phyloP scores from a whole-genome alignment of 2,797 vertebrate genomes.

The Enteromius treurensis region DNA sequence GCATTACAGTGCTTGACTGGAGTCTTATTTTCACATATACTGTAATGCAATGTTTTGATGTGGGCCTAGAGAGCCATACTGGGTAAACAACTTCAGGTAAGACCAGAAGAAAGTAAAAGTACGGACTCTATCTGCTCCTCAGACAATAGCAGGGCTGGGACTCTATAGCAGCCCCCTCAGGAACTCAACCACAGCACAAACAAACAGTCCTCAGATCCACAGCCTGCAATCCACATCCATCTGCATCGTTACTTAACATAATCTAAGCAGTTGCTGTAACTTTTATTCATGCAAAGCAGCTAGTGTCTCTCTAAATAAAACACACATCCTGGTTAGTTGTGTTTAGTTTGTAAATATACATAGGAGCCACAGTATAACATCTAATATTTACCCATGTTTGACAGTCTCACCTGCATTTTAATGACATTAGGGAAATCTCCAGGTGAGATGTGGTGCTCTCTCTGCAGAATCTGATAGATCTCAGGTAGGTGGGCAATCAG shows the following conservation, averaged over 20 bases:
- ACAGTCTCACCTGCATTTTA: constrained; percentile 88
- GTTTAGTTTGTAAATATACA: background rate
- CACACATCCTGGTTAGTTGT: constrained; percentile 3
- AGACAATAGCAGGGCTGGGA: constrained; percentile 25
- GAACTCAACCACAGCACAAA: constrained; percentile 32
- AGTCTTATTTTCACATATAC: background rate
- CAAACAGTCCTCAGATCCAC: background rate
- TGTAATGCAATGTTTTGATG: background rate
- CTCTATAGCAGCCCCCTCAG: constrained; percentile 8
- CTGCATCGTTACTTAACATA: background rate
- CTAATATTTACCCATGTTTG: background rate
- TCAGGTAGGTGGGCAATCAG: constrained; percentile 88
- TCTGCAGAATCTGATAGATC: constrained; percentile 90
- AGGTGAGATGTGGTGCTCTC: constrained; percentile 93
- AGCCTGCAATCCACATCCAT: background rate
- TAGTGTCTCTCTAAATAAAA: background rate
- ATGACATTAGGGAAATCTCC: constrained; percentile 95
- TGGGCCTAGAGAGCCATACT: constrained; percentile 7
- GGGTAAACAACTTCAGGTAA: constrained; percentile 18
- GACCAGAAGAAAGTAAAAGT: constrained; percentile 22
- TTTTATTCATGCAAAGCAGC: background rate
- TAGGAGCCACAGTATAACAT: constrained; percentile 1
- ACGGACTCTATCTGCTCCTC: background rate
- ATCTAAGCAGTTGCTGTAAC: background rate
- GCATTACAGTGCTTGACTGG: background rate